Percentiles rank a stretch among this genome's conserved stretches.
Evolutionary conservation across 2,113 vertebrate genomes (phyloP).

Genomic region (Pedionomus torquatus): DNA sequence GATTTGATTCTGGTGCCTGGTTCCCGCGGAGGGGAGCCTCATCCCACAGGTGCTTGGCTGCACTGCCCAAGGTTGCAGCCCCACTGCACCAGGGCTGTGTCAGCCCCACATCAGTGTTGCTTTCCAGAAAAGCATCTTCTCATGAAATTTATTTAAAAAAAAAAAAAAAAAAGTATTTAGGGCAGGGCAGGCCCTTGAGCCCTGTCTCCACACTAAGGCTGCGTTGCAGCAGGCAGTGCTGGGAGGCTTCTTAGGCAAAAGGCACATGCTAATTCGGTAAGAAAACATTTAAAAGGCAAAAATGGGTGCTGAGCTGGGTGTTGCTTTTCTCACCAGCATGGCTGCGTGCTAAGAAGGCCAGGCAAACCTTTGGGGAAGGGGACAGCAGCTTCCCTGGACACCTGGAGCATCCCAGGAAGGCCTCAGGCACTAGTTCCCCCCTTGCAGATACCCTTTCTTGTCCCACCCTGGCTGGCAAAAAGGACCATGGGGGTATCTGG

Average conservation of each 20-base stretch:
- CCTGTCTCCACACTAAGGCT: fast-evolving
- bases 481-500: fast-evolving
- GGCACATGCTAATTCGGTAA: neutral
- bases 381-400: neutral
- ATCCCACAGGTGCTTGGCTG: fast-evolving
- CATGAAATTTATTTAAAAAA: neutral
- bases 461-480: neutral
- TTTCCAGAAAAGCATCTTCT: neutral
- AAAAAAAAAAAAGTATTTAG: neutral
- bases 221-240: neutral
- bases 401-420: neutral
- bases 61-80: neutral
- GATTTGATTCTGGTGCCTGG: neutral
- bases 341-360: neutral
- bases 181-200: neutral
- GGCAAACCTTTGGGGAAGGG: neutral
- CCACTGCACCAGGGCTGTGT: fast-evolving
- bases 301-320: neutral
- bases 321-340: neutral
- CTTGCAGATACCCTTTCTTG: neutral
- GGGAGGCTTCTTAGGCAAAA: neutral
- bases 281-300: neutral
- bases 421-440: neutral
- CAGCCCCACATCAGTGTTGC: neutral
- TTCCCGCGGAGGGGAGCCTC: neutral